Base-by-base conservation (phyloP, 2,888 invertebrate species). In the Oxycera nigricornis region DNA sequence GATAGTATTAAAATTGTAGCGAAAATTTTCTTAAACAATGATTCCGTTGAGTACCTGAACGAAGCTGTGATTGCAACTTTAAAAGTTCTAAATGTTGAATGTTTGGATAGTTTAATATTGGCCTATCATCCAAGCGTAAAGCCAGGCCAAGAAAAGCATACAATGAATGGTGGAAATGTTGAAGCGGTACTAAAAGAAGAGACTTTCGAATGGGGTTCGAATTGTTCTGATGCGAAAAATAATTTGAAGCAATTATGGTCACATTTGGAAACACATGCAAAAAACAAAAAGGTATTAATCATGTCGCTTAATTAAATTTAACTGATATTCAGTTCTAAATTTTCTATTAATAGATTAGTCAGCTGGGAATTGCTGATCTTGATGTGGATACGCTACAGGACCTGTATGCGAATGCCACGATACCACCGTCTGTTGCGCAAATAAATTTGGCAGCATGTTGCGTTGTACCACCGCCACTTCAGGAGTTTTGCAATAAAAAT, bases 371-470 rank as follows among this genome's bases (percentile, higher is more conserved):
- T 41, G 93, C 96, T 1, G 97, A 97, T 85, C 88, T 97, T n/a
- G 95, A 95, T 78, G 93, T 94, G 28, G 89, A 90, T 0, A 89
- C 91, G 20, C 91, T 98, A 46, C 89, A 91, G 31, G 88, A 91
- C 73, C 86, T 97, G 1, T 91, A 94, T 85, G 89, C 90, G 59
- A 91, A 91, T 89, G 92, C 94, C 0, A 87, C 88, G 83, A 89
- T 95, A 11, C 92, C 94, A 81, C 97, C 97, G 2, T 89, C 90
- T 77, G 95, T 96, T 74, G 93, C 96, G 73, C 97, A 98, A 87
- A 95, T 98, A 75, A 97, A 96, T 87, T 87, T 97, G 73, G 91
- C 94, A 0, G 92, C 94, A 14, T 97, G 97, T 83, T 97, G 97
- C 86, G 94, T 96, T 2, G 97, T 98, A 73, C 97, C 98, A 24